phyloP scores from a whole-genome alignment of 2,888 invertebrate species.

The Rhyacophila evoluta region DNA sequence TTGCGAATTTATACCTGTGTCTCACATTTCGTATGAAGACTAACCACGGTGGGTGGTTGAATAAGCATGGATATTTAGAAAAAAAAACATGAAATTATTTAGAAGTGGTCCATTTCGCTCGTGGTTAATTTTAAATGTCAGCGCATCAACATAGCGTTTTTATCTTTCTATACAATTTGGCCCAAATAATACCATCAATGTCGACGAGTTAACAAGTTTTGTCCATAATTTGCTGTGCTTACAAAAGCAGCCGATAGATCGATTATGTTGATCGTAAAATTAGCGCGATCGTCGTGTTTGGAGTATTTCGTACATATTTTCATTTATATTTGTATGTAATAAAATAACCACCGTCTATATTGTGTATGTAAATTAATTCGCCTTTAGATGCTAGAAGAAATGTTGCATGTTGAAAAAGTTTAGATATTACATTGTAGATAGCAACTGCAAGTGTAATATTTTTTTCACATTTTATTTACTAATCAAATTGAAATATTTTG shows the following conservation, averaged over 20 bases:
- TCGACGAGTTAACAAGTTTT: neutral
- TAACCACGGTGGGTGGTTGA: too few relatives aligned
- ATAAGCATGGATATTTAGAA: too few relatives aligned
- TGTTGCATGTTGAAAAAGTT: neutral
- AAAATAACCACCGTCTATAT: neutral
- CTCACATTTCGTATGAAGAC: too few relatives aligned
- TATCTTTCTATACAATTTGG: neutral
- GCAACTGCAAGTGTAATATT: too few relatives aligned
- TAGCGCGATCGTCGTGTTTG: neutral
- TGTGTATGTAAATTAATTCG: neutral
- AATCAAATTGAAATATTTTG: too few relatives aligned
- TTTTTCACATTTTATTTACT: too few relatives aligned
- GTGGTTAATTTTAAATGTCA: too few relatives aligned
- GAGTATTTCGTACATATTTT: neutral
- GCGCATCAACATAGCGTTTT: too few relatives aligned
- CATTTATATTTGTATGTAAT: neutral
- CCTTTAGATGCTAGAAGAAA: neutral
- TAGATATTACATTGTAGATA: too few relatives aligned
- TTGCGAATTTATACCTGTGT: too few relatives aligned
- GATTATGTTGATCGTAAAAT: neutral
- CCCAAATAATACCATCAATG: neutral
- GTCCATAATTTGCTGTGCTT: neutral
- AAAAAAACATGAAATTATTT: too few relatives aligned
- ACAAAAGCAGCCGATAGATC: neutral
- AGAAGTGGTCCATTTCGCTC: too few relatives aligned